phyloP scores from a whole-genome alignment of 2,113 vertebrate genomes.

The Anhinga anhinga region DNA sequence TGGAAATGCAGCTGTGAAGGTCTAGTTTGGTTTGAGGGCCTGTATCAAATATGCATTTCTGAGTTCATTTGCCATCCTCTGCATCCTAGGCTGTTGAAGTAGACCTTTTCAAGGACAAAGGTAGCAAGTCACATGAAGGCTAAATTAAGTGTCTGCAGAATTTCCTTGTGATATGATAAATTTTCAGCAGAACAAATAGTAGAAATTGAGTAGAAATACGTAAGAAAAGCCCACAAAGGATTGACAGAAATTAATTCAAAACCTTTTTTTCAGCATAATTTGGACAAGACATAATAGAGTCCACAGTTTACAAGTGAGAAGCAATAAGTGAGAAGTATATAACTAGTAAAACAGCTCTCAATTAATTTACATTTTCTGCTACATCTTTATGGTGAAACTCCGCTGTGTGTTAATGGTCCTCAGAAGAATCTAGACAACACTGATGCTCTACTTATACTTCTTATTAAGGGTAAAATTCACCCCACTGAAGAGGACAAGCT shows the following conservation, averaged over 20 bases:
- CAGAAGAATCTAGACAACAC: slow-evolving; percentile 22
- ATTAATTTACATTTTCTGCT: slow-evolving; percentile 41
- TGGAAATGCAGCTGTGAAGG: not conserved
- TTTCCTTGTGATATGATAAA: not conserved
- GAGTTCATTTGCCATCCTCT: not conserved
- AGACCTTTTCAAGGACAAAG: not conserved
- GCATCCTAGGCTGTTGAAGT: not conserved
- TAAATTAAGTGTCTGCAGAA: not conserved
- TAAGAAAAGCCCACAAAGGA: not conserved
- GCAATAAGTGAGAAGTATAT: slow-evolving; percentile 1
- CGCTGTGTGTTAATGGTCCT: slow-evolving; percentile 20
- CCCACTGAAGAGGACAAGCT: slow-evolving; percentile 58
- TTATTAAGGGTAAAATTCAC: slow-evolving; percentile 46
- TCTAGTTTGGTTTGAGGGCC: not conserved
- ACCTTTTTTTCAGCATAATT: not conserved
- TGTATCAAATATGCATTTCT: not conserved
- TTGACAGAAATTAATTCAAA: not conserved
- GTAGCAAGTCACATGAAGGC: not conserved
- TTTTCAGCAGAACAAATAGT: slow-evolving; percentile 19
- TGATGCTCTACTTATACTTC: slow-evolving; percentile 17
- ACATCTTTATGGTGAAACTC: slow-evolving; percentile 39
- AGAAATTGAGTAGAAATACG: not conserved
- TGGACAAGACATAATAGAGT: not conserved
- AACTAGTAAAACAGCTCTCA: not conserved
- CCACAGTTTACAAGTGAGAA: not conserved